Evolutionary conservation across 2,888 invertebrate species (phyloP).

Genomic region (Mactromeris polynyma): DNA sequence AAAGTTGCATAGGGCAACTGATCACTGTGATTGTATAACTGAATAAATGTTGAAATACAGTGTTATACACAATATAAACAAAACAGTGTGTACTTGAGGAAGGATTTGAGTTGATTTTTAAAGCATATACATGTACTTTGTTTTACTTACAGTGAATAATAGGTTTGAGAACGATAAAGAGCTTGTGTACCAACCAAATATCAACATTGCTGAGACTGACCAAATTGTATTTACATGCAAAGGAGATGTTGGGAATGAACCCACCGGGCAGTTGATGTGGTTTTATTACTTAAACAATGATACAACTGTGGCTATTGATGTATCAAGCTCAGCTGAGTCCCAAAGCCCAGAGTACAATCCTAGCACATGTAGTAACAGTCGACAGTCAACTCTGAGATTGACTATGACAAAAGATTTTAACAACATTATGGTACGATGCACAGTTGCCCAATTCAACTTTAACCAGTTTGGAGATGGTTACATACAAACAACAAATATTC

Average conservation of each 20-base stretch:
- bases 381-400: conserved; percentile 40
- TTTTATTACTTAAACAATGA: conserved; percentile 34
- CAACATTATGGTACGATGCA: conserved; percentile 52
- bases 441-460: conserved; percentile 42
- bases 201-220: conserved; percentile 48
- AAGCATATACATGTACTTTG: background rate
- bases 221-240: conserved; percentile 50
- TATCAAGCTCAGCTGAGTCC: conserved; percentile 8
- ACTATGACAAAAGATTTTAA: conserved; percentile 41
- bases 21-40: too few species aligned
- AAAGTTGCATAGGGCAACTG: too few species aligned
- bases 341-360: background rate
- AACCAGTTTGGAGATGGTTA: conserved; percentile 33
- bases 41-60: too few species aligned
- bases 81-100: too few species aligned
- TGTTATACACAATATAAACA: too few species aligned
- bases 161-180: background rate
- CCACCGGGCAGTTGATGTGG: conserved; percentile 51
- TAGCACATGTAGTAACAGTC: conserved; percentile 34
- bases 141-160: background rate
- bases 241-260: conserved; percentile 53
- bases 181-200: background rate
- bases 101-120: too few species aligned
- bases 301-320: background rate
- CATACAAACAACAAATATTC: conserved; percentile 30